phyloP scores from a whole-genome alignment of 2,888 invertebrate species.

The Gasteruption jaculator region DNA sequence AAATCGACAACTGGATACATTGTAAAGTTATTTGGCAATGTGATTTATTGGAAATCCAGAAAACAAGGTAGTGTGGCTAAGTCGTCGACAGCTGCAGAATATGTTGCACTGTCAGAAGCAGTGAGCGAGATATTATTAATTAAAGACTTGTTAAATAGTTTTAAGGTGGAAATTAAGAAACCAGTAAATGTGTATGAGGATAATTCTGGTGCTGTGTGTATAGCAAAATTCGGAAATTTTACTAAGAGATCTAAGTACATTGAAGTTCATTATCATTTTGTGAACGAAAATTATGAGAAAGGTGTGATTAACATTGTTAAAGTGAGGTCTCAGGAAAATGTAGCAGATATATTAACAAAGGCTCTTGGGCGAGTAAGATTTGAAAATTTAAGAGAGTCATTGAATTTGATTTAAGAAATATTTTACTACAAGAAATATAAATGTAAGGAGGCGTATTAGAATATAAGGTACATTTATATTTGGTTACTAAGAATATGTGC shows the following conservation, averaged over 20 bases:
- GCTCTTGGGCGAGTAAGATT: conserved; percentile 3
- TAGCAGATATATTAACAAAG: conserved; percentile 16
- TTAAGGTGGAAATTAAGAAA: conserved; percentile 1
- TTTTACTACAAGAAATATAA: neutral
- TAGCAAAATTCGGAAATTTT: conserved; percentile 11
- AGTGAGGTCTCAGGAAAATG: conserved; percentile 15
- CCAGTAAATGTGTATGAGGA: conserved; percentile 10
- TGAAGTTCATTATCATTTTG: conserved; percentile 13
- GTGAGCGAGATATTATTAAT: no score
- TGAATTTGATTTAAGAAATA: neutral
- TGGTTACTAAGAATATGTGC: no score
- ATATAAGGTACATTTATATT: no score
- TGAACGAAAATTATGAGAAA: conserved; percentile 18
- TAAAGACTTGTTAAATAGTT: no score
- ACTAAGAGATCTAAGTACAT: conserved; percentile 14
- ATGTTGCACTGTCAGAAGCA: conserved; percentile 30
- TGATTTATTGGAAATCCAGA: conserved; percentile 14
- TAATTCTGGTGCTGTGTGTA: conserved; percentile 3
- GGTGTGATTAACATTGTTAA: conserved; percentile 19
- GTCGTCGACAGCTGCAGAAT: conserved; percentile 29
- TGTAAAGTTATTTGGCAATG: conserved; percentile 38
- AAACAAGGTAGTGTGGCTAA: conserved; percentile 14
- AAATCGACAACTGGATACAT: conserved; percentile 31
- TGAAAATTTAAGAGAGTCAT: neutral
- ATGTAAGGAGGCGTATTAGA: conserved; percentile 1